These are phyloP conservation scores for Chrysocyon brachyurus DNA, from an alignment of 2,797 vertebrate genomes.

Conservation along the genomic window DNA sequence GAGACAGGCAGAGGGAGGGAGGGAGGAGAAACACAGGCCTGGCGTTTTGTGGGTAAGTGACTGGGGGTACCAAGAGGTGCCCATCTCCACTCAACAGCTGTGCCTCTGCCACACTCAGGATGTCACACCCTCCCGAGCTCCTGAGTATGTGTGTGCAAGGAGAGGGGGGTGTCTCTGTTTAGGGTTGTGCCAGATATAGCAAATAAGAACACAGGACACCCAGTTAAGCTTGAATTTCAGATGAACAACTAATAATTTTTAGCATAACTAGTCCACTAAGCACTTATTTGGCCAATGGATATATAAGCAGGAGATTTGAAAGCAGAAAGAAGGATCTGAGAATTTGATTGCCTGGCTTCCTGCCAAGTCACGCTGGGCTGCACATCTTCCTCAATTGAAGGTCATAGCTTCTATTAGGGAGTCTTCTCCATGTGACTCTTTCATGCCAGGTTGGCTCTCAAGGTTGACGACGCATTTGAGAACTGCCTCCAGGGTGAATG, in stretches of 20 bases:
- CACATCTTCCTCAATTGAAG: background rate
- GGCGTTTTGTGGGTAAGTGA: background rate
- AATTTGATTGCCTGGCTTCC: background rate
- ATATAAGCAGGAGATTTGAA: background rate
- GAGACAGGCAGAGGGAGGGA: background rate
- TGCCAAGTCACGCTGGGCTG: background rate
- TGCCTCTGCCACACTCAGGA: background rate
- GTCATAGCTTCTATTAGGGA: background rate
- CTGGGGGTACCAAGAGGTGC: background rate
- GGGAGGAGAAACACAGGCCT: background rate
- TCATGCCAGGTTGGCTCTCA: background rate
- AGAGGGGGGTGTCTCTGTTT: background rate
- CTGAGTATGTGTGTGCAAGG: background rate
- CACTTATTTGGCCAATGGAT: background rate
- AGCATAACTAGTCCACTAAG: background rate
- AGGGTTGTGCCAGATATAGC: background rate
- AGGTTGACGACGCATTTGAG: background rate
- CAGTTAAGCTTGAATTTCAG: slow-evolving; percentile 23
- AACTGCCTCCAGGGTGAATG: background rate
- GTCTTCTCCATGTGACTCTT: background rate
- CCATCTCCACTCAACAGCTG: background rate
- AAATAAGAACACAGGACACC: background rate
- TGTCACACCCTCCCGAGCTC: background rate
- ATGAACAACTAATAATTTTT: background rate
- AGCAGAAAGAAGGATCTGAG: background rate